phyloP scores from a whole-genome alignment of 1,140 invertebrate genomes.

The Plectrocnemia conspersa region DNA sequence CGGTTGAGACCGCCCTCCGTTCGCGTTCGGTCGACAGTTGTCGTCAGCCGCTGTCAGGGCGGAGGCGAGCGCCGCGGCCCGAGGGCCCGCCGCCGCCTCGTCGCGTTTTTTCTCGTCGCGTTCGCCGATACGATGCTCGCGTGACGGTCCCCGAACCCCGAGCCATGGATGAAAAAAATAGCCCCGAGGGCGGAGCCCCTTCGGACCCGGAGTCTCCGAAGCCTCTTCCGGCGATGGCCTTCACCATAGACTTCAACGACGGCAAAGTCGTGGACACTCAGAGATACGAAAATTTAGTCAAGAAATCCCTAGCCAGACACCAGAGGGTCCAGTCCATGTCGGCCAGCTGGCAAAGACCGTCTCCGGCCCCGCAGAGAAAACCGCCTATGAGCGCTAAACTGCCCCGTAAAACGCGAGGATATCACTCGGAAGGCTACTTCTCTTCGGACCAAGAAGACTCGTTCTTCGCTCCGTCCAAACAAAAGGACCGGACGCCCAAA shows the following conservation, averaged over 20 bases:
- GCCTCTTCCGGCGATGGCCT: constrained; percentile 52
- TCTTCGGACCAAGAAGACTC: constrained; percentile 62
- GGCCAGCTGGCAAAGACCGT: constrained; percentile 41
- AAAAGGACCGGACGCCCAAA: constrained; percentile 2
- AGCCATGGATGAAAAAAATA: background rate
- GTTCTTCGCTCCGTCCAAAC: background rate
- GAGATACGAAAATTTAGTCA: constrained; percentile 61
- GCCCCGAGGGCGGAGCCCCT: constrained; percentile 9
- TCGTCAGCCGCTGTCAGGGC: background rate
- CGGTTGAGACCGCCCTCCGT: background rate
- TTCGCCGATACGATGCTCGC: background rate
- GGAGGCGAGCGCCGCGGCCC: background rate
- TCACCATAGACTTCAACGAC: constrained; percentile 65
- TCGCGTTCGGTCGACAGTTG: background rate
- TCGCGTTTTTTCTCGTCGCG: constrained; percentile 8
- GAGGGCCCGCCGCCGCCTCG: constrained; percentile 1
- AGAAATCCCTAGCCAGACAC: constrained; percentile 65
- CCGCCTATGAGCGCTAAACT: constrained; percentile 59
- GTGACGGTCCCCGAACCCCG: no score
- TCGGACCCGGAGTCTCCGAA: constrained; percentile 41
- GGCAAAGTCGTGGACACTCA: constrained; percentile 57
- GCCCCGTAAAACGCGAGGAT: constrained; percentile 55
- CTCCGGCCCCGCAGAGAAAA: constrained; percentile 40
- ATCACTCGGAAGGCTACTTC: constrained; percentile 66
- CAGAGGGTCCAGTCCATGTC: constrained; percentile 66